Base-by-base conservation (phyloP, 2,888 invertebrate species). In the Macroteleia sp. region DNA sequence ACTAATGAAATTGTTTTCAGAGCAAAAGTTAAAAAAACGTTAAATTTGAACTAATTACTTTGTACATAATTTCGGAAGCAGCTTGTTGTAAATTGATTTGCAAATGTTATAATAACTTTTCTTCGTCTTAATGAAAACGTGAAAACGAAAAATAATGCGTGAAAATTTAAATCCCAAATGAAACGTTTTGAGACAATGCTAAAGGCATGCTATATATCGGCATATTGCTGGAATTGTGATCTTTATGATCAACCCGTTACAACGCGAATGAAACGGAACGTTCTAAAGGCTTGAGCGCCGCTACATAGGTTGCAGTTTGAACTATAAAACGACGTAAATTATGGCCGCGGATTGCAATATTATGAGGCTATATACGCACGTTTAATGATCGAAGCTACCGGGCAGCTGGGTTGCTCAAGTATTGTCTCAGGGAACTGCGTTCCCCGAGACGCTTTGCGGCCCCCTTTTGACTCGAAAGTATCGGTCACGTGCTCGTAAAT, bases 321-420 rank as follows among this genome's bases (percentile, higher is more conserved):
- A 90, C 91, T 91, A 90, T 91, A 91, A 91, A 91, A 91, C 91
- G 90, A 90, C 89, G 90, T 90, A 91, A 91, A 91, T 91, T 91
- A 91, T 89, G 89, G 89, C 89, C 88, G 83, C 88, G 91, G 90
- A 91, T 91, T 89, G 91, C 89, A 89, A 91, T 91, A 91, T 91
- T 91, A 91, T 91, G 91, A 90, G 90, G 91, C 90, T 88, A 89
- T 91, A 91, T 90, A 90, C 91, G 90, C 90, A 90, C 89, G 90
- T 90, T 91, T 91, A 91, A 91, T 91, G 91, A 90, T 90, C 90
- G 89, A 88, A 88, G 89, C 90, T 90, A 90, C 90, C 87, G 88
- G 86, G 86, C 82, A 82, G 80, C 79, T 78, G 44, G 74, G 78
- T 81, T 76, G 88, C 83, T 83, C 85, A 89, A 89, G 87, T 91